phyloP scores from a whole-genome alignment of 2,113 vertebrate genomes.

The Callithrix jacchus region DNA sequence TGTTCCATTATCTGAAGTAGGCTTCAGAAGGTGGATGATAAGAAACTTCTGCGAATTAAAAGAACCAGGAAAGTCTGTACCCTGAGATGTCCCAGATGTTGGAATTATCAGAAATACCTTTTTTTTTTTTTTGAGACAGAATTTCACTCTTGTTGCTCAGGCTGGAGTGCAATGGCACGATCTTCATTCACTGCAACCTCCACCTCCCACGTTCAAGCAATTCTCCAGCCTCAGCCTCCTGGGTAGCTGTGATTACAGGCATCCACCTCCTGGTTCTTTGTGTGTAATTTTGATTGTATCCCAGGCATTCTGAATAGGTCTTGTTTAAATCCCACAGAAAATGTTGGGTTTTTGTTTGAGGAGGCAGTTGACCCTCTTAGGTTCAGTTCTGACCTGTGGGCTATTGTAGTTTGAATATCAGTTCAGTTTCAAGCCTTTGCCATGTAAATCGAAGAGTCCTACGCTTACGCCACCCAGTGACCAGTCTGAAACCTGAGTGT shows the following conservation, averaged over 20 bases:
- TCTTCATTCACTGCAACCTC: no score
- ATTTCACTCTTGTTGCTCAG: no score
- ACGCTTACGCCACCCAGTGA: neutral
- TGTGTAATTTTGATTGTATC: neutral
- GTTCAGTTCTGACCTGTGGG: neutral
- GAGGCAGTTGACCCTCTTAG: neutral
- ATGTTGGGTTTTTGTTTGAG: neutral
- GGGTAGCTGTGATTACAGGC: no score
- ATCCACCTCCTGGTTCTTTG: no score
- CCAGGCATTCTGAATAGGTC: neutral
- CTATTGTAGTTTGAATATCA: neutral
- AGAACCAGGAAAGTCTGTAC: neutral
- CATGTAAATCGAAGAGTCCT: neutral
- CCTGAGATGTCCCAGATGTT: neutral
- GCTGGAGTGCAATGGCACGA: no score
- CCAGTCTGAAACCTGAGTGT: neutral
- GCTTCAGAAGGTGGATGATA: no score
- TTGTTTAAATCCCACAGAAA: constrained; percentile 24
- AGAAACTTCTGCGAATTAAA: no score
- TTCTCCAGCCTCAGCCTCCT: no score
- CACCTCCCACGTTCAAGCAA: no score
- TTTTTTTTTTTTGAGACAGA: no score
- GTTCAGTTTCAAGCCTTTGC: neutral
- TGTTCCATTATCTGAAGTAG: no score
- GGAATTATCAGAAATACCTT: neutral